Base-by-base conservation (phyloP, 2,113 vertebrate genomes). In the Cathartes aura region DNA sequence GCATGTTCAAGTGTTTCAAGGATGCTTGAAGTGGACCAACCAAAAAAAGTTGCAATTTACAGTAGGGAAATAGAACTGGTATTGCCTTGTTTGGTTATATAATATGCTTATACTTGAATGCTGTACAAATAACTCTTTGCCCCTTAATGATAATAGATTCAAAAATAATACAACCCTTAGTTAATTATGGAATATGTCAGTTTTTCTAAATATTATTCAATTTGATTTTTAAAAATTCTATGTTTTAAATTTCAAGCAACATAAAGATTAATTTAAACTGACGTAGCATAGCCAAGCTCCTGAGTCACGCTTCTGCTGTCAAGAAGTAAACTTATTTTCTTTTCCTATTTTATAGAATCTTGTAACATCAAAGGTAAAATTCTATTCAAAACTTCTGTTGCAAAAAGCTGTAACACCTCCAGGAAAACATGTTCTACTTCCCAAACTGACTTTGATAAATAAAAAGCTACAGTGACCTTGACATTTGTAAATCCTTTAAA, bases 401-500 rank as follows among this genome's bases (percentile, higher is more conserved):
- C 70, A 87, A 83, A 90, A 67, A 45, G 27, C 32, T 91, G 34
- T 60, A 86, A 76, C 16, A 79, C 40, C 67, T 84, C 50, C 52
- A 89, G 68, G 68, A 87, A 74, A 87, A 47, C 40, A 23, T 12
- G 5, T 91, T 89, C 30, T 43, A 53, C 67, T 90, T 90, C 48
- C 29, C n/a, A 82, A 82, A 86, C 27, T 42, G 58, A 70, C 82
- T 66, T 90, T 67, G 66, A 84, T 82, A 90, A 90, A 63, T 85
- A 74, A 82, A 93, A 89, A 67, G 58, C 38, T 75, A 38, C 68
- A 62, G 38, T 62, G 79, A 95, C 87, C 79, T 62, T 88, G 75
- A 85, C 67, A 50, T 90, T 87, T 75, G 10, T 73, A 93, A 92
- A 48, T 55, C 87, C 43, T 75, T 89, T 90, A 74, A 95, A 87